These are phyloP conservation scores for Brachypteracias leptosomus DNA, from an alignment of 2,113 vertebrate genomes.

Conservation along the genomic window DNA sequence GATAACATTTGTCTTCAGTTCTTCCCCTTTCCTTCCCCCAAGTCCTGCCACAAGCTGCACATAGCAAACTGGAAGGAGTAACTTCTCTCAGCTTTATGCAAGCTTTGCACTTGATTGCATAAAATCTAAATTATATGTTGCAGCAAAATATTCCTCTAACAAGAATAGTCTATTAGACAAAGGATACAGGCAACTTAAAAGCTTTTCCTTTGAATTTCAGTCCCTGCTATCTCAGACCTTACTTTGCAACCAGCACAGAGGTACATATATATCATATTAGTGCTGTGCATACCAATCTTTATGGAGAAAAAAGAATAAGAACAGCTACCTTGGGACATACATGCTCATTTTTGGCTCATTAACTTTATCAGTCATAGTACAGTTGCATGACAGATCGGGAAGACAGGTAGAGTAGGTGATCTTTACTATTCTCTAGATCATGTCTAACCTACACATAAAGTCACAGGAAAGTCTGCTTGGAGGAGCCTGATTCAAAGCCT, in stretches of 20 bases:
- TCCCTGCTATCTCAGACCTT: not conserved
- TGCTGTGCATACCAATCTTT: not conserved
- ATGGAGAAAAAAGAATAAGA: not conserved
- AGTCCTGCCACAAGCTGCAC: not conserved
- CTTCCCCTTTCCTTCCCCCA: not conserved
- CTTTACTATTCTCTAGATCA: not conserved
- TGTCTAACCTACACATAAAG: not conserved
- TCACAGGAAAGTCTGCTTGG: not conserved
- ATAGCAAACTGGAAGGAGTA: not conserved
- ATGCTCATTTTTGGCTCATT: conserved; percentile 10
- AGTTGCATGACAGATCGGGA: not conserved
- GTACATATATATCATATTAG: not conserved
- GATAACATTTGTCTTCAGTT: not conserved
- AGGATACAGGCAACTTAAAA: not conserved
- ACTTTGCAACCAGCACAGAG: not conserved
- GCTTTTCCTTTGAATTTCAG: not conserved
- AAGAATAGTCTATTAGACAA: not conserved
- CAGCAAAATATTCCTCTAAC: not conserved
- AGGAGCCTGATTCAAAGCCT: not conserved
- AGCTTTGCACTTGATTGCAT: not conserved
- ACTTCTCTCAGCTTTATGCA: not conserved
- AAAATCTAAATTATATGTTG: not conserved
- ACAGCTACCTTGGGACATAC: not conserved
- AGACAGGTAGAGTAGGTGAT: not conserved
- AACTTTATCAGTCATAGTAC: not conserved